These are phyloP conservation scores for Pectinophora gossypiella DNA, from an alignment of 1,140 invertebrate genomes.

Conservation along the genomic window DNA sequence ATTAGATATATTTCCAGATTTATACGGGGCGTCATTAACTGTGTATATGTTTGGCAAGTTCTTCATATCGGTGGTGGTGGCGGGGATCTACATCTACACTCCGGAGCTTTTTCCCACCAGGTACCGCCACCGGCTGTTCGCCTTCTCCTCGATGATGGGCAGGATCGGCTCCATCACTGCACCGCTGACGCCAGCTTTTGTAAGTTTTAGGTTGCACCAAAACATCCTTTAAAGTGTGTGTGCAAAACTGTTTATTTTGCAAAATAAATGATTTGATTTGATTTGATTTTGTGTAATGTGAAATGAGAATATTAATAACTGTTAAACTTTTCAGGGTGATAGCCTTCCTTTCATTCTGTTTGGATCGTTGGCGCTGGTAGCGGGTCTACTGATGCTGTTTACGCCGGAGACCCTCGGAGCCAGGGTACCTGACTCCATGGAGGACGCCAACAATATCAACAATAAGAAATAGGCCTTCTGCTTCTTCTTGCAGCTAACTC, in stretches of 20 bases:
- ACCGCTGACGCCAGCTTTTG: conserved; percentile 14
- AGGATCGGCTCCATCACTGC: conserved; percentile 69
- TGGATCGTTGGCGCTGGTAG: background rate
- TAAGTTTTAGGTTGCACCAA: no score
- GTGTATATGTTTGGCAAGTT: conserved; percentile 82
- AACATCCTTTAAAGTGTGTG: no score
- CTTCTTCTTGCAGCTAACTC: no score
- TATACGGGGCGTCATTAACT: conserved; percentile 29
- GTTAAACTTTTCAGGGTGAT: background rate
- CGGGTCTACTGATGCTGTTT: background rate
- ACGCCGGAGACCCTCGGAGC: conserved; percentile 69
- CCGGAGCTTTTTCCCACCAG: conserved; percentile 81
- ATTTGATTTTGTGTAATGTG: no score
- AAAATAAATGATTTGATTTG: no score
- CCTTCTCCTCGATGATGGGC: conserved; percentile 80
- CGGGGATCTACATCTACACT: conserved; percentile 79
- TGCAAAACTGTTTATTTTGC: no score
- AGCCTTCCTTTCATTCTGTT: background rate
- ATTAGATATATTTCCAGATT: background rate
- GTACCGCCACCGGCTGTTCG: conserved; percentile 77
- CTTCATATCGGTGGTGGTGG: conserved; percentile 79
- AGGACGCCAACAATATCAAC: conserved; percentile 76
- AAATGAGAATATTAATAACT: no score
- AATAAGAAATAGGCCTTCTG: background rate
- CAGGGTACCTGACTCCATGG: conserved; percentile 82